A percentile compares a stretch with the other conserved stretches of the same genome.
These are phyloP conservation scores for Xiphorhynchus elegans DNA, from an alignment of 2,113 vertebrate species.

Conservation along the genomic window DNA sequence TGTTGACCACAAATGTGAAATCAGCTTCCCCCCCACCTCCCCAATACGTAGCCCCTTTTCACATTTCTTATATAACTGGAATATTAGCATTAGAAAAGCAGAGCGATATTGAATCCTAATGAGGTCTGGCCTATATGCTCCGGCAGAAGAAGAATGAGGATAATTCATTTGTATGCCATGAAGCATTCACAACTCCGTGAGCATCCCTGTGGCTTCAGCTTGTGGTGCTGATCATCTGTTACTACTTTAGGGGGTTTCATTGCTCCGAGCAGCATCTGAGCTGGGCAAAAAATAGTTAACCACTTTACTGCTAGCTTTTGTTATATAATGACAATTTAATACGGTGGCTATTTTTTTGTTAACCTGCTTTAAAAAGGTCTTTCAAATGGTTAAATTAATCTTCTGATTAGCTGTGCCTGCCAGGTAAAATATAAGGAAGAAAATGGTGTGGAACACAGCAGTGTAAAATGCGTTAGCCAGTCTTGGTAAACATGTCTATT, in stretches of 20 bases:
- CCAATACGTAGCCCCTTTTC: neutral
- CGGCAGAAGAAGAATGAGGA: constrained; percentile 75
- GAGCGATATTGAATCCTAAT: constrained; percentile 81
- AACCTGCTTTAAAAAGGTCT: constrained; percentile 68
- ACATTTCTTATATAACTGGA: constrained; percentile 76
- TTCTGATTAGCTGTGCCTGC: constrained; percentile 66
- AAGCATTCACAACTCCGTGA: constrained; percentile 77
- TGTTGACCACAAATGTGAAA: constrained; percentile 51
- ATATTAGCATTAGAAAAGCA: constrained; percentile 83
- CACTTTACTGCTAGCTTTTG: constrained; percentile 72
- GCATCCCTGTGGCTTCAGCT: constrained; percentile 83
- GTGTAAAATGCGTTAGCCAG: constrained; percentile 29
- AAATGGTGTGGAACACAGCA: constrained; percentile 30
- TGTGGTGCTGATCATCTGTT: constrained; percentile 90
- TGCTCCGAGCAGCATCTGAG: constrained; percentile 72
- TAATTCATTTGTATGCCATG: constrained; percentile 89
- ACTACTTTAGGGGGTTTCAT: constrained; percentile 81
- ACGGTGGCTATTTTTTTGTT: constrained; percentile 60
- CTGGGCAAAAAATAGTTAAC: constrained; percentile 75
- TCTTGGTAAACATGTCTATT: constrained; percentile 74
- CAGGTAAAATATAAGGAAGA: constrained; percentile 68
- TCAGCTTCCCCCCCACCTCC: neutral
- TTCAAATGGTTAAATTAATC: constrained; percentile 65
- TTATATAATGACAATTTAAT: constrained; percentile 73
- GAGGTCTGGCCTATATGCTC: constrained; percentile 76